phyloP scores from a whole-genome alignment of 2,113 vertebrate genomes.

The Petrocephalus microphthalmus region DNA sequence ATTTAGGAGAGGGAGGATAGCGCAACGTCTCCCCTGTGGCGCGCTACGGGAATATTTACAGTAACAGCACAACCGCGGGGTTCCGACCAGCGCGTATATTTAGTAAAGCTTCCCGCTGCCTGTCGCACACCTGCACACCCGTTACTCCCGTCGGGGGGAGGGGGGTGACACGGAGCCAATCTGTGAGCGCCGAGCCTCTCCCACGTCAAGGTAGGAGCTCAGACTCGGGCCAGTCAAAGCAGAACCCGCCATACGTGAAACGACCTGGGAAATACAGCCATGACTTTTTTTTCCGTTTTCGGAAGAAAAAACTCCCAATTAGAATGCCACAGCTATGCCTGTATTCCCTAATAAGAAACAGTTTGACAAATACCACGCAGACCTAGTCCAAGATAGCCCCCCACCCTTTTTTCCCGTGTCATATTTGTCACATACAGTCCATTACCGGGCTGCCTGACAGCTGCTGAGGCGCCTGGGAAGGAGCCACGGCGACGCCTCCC shows the following conservation, averaged over 20 bases:
- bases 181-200: neutral
- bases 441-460: neutral
- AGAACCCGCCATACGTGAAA: neutral
- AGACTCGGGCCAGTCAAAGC: neutral
- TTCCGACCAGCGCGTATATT: neutral
- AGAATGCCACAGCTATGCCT: conserved; percentile 26
- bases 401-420: neutral
- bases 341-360: conserved; percentile 31
- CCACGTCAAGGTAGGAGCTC: neutral
- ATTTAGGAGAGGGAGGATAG: neutral
- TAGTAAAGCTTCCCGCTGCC: neutral
- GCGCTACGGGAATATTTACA: neutral
- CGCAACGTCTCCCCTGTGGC: neutral
- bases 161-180: neutral
- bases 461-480: neutral
- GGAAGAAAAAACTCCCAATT: conserved; percentile 15
- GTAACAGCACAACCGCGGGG: neutral
- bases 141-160: neutral
- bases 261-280: neutral
- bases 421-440: conserved; percentile 17
- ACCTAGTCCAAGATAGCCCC: conserved; percentile 15
- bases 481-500: neutral
- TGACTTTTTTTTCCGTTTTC: neutral
- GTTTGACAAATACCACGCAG: conserved; percentile 31
- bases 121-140: neutral